Evolutionary conservation across 2,113 vertebrate species (phyloP).

Genomic region (Clarias magur): DNA sequence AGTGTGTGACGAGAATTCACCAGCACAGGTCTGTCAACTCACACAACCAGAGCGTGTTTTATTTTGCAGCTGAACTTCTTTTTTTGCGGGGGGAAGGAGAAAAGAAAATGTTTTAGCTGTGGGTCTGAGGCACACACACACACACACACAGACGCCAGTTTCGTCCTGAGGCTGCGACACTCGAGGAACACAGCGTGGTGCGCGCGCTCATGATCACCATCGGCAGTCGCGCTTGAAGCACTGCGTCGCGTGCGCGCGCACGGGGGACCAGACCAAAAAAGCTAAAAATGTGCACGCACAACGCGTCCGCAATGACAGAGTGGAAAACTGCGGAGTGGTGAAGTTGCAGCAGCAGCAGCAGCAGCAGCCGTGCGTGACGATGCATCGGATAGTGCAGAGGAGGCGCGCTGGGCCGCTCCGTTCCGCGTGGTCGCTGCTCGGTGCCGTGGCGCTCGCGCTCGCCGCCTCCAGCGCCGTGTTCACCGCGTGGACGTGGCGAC

Average conservation of each 20-base stretch:
- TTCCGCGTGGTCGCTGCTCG: conserved; percentile 72
- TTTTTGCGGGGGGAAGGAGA: not conserved
- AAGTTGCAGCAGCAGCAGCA: conserved; percentile 51
- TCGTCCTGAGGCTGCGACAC: not conserved
- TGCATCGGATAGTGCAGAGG: conserved; percentile 77
- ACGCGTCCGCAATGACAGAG: conserved; percentile 60
- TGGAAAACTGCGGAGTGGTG: conserved; percentile 62
- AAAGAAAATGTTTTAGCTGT: conserved; percentile 30
- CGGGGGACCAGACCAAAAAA: conserved; percentile 17
- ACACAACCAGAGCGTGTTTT: conserved; percentile 8
- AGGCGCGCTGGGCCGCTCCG: conserved; percentile 72
- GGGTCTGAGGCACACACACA: not conserved
- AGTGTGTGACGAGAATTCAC: conserved; percentile 50
- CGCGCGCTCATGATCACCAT: not conserved
- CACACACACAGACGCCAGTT: not conserved
- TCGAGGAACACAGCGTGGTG: not conserved
- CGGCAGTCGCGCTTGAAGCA: not conserved
- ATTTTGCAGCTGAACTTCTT: conserved; percentile 6
- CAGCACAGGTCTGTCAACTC: conserved; percentile 48
- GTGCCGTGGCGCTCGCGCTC: conserved; percentile 73
- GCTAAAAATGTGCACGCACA: conserved; percentile 37
- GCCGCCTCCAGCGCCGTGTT: conserved; percentile 77
- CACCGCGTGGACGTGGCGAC: conserved; percentile 77
- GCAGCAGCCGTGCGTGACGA: conserved; percentile 58
- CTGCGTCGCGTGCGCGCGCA: conserved; percentile 40